Base-by-base conservation (phyloP, 2,797 vertebrate species). In the Poecile montanus region DNA sequence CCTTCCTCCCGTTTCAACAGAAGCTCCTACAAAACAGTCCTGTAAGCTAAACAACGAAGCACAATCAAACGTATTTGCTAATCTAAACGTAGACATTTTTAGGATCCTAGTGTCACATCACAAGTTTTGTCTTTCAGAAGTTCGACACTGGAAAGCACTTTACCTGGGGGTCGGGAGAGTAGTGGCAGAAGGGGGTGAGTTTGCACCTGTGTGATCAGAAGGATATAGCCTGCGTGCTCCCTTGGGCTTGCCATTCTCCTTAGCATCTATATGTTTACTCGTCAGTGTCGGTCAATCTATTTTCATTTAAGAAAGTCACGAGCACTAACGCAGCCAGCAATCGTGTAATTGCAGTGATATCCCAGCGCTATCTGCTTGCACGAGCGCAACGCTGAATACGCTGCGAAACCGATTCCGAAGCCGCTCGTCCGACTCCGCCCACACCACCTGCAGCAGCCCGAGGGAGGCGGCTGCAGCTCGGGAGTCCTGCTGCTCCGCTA, bases 101-200 rank as follows among this genome's bases (percentile, higher is more conserved):
- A 47, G 34, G 19, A 62, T 47, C 21, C 47, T 9, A n/a, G 13
- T 0, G 21, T 56, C 44, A 73, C 70, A 61, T 30, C 17, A 25
- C 32, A 65, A 34, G 25, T 47, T 70, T 26, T 36, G 29, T 16
- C 12, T 53, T 45, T 60, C 2, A 15, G 27, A 40, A 58, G 23
- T 29, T 13, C 16, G 40, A 36, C 23, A 12, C 22, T 1, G 14
- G 23, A 42, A 54, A 44, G n/a, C n/a, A 25, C 7, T 42, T 26
- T 17, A 11, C 30, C 2, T 2, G 30, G 7, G 8, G 4, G 16
- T 22, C 0, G 4, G 8, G 36, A 38, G 6, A 15, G 9, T 3
- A 25, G 36, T 0, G 40, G 29, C n/a, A 30, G 38, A 45, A 57
- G 27, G 15, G 32, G 9, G 14, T 1, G 67, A 88, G 38, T 50